Evolutionary conservation across 1,140 invertebrate species (phyloP).

Genomic region (Papilio aristodemus): DNA sequence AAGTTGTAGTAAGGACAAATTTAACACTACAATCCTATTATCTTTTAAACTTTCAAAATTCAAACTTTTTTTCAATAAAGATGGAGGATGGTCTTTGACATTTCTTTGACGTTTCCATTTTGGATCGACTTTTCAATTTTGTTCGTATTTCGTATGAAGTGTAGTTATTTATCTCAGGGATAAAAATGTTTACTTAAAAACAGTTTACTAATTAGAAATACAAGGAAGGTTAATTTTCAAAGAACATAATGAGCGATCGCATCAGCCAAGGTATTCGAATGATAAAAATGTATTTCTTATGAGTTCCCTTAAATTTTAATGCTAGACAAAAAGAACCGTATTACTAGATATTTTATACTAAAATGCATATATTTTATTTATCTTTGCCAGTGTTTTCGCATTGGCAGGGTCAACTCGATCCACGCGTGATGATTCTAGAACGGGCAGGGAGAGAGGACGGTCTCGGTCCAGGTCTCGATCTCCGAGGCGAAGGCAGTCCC

Average conservation of each 20-base stretch:
- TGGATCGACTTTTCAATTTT: not conserved
- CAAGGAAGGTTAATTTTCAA: not conserved
- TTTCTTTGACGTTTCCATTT: conserved; percentile 3
- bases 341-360: conserved; percentile 49
- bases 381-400: conserved; percentile 80
- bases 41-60: no score
- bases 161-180: not conserved
- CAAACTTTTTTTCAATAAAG: not conserved
- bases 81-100: not conserved
- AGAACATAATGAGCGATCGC: conserved; percentile 63
- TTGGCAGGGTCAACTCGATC: conserved; percentile 81
- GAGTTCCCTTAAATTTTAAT: conserved; percentile 32
- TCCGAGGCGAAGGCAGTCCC: conserved; percentile 46
- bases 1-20: no score
- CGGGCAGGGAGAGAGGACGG: conserved; percentile 54
- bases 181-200: conserved; percentile 9
- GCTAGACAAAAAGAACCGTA: conserved; percentile 35
- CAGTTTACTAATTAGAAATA: not conserved
- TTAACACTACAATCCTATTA: no score
- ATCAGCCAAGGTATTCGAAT: conserved; percentile 72
- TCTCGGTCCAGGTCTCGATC: conserved; percentile 62
- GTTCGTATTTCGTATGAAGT: not conserved
- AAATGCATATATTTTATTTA: conserved; percentile 74
- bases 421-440: conserved; percentile 81
- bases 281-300: conserved; percentile 44